Base-by-base conservation (phyloP, 1,140 invertebrate species). In the Ostrea denselamellosa region DNA sequence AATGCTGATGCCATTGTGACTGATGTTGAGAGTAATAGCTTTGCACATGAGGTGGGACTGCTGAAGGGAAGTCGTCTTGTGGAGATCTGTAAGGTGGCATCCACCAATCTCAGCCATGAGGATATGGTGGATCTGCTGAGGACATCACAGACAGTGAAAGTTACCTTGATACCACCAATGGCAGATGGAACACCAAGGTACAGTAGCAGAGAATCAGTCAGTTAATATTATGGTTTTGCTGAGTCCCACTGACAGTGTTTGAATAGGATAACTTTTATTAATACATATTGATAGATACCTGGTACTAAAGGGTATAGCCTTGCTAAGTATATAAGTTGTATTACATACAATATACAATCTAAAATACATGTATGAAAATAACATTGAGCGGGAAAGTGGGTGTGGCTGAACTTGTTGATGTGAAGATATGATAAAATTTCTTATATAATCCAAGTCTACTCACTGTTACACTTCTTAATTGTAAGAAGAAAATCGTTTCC, bases 1-100 rank as follows among this genome's bases (percentile, higher is more conserved):
- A 98, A 99, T 93, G 97, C 98, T 17, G 98, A 99, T 95, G 98
- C 98, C 5, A 96, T 99, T 5, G 98, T 99, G 2, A 99, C 98
- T 2, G 97, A 98, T 93, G 98, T 99, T 0, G 98, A 99, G 94
- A 96, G 96, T 86, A 97, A 97, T 93, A 98, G 98, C 5, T 96
- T 97, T 89, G 98, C 98, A 12, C 98, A 97, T 96, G 96, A 97
- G 88, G 97, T 97, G n/a, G 98, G 98, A 34, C 95, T 99, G 0
- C 95, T 97, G 84, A 97, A 98, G 94, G 98, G 98, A 19, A 97
- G 97, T 44, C 96, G 98, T 54, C 96, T 99, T 85, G 97, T 99
- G 19, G 98, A 99, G 94, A 96, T 97, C 87, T 94, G 94, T 90
- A 93, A 98, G 95, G 96, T 97, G 9, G 97, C 98, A 8, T 97